phyloP scores from a whole-genome alignment of 2,113 vertebrate species.

The cattle (Bos taurus) region DNA sequence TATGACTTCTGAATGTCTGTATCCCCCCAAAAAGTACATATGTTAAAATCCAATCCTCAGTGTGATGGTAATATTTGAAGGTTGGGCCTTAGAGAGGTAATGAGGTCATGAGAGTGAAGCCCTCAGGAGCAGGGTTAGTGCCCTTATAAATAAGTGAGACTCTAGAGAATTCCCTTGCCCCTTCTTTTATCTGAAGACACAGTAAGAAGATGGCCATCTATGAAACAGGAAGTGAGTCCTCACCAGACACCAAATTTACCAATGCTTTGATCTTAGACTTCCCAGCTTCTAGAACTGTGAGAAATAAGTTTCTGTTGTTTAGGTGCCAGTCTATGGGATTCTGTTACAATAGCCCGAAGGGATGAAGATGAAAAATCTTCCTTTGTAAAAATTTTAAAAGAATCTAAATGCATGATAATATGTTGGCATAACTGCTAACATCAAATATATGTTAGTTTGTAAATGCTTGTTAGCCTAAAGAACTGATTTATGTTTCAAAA shows the following conservation, averaged over 20 bases:
- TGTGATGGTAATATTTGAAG: neutral
- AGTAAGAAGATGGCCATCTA: neutral
- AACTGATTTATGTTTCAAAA: neutral
- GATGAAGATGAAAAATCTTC: neutral
- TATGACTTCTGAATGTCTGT: neutral
- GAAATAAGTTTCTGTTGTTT: neutral
- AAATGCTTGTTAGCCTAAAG: neutral
- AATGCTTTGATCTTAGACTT: neutral
- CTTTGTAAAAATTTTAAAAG: neutral
- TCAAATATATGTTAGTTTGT: neutral
- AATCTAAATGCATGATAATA: neutral
- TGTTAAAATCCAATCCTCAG: neutral
- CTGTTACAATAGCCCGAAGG: neutral
- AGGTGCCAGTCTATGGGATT: neutral
- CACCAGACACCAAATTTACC: neutral
- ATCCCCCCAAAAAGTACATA: neutral
- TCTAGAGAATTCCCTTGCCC: neutral
- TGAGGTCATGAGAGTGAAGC: neutral
- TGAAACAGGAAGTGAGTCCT: neutral
- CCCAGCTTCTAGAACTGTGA: neutral
- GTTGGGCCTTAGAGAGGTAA: neutral
- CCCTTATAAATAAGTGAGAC: neutral
- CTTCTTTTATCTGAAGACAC: neutral
- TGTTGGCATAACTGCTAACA: neutral
- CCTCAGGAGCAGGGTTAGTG: neutral